Evolutionary conservation across 2,888 invertebrate genomes (phyloP).

Genomic region (Drosophila ustulata): DNA sequence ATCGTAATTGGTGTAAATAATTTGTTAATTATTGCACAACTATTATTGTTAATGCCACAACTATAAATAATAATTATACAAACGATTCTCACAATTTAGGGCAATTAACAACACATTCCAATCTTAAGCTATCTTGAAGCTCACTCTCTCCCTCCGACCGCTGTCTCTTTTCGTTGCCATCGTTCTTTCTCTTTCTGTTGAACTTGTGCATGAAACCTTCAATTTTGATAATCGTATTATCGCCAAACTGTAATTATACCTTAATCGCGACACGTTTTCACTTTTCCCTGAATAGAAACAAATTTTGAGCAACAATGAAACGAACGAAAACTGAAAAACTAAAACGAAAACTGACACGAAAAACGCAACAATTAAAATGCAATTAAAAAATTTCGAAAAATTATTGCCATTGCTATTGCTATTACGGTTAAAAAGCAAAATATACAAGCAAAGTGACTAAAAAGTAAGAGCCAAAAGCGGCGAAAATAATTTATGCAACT

Average conservation of each 20-base stretch:
- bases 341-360: conserved; percentile 33
- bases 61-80: background rate
- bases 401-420: conserved; percentile 20
- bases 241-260: conserved; percentile 55
- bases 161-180: background rate
- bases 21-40: background rate
- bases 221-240: conserved; percentile 64
- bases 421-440: conserved; percentile 34
- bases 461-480: conserved; percentile 43
- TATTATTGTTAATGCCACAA: conserved; percentile 5
- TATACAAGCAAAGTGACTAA: conserved; percentile 40
- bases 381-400: conserved; percentile 65
- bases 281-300: conserved; percentile 51
- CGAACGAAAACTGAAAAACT: conserved; percentile 16
- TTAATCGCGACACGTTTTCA: conserved; percentile 69
- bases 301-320: conserved; percentile 25
- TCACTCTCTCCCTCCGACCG: background rate
- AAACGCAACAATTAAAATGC: conserved; percentile 66
- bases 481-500: conserved; percentile 72
- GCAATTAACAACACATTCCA: background rate
- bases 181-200: background rate
- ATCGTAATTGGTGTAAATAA: background rate
- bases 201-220: background rate
- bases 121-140: background rate
- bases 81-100: conserved; percentile 6